A percentile compares a stretch with the other conserved stretches of the same genome.
phyloP scores from a whole-genome alignment of 1,140 invertebrate genomes.

The Bombus difficillimus region DNA sequence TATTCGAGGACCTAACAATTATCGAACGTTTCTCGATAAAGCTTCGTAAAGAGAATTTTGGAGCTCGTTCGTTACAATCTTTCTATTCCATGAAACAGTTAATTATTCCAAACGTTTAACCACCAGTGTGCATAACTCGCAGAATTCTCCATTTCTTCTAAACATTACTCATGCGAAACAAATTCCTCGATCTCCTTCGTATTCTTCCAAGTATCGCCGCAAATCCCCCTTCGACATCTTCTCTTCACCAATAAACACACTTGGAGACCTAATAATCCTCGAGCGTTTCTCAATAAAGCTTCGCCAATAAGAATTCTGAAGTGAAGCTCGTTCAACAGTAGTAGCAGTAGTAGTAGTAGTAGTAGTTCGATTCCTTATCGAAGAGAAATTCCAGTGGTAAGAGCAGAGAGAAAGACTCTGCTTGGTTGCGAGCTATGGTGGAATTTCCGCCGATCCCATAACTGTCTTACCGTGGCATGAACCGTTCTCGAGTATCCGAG shows the following conservation, averaged over 20 bases:
- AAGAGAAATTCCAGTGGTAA: not conserved
- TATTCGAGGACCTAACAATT: no score
- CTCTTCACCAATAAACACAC: not conserved
- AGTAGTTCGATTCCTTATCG: not conserved
- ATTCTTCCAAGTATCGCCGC: not conserved
- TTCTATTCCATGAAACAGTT: no score
- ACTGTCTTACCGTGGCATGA: constrained; percentile 5
- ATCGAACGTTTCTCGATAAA: not conserved
- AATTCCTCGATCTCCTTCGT: not conserved
- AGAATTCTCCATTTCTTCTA: no score
- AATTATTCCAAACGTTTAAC: no score
- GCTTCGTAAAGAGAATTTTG: no score
- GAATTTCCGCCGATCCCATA: constrained; percentile 22
- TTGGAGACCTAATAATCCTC: not conserved
- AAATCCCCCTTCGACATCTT: not conserved
- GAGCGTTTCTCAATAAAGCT: not conserved
- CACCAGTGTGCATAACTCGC: no score
- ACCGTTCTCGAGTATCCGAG: not conserved
- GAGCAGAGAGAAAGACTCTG: not conserved
- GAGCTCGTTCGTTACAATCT: fast-evolving
- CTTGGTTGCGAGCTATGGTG: not conserved
- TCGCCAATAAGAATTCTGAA: not conserved
- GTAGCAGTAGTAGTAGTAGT: no score
- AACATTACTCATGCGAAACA: no score
- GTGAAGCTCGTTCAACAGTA: not conserved